Evolutionary conservation across 2,888 invertebrate species (phyloP).

Genomic region (Sussaba pulchella): DNA sequence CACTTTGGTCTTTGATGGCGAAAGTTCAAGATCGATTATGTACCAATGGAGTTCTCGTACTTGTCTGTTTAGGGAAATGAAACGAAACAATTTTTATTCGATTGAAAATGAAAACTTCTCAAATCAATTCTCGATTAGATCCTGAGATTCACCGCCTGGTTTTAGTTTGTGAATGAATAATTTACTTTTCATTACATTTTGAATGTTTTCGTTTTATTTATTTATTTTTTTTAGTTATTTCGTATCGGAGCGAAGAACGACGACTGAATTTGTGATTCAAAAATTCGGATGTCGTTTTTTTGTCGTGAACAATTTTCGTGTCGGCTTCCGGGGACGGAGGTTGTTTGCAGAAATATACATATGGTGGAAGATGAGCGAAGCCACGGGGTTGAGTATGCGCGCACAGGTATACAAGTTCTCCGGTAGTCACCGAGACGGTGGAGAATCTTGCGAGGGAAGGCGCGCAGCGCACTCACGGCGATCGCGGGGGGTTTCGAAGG

Average conservation of each 20-base stretch:
- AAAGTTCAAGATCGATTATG: too few relatives aligned
- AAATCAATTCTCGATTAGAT: too few relatives aligned
- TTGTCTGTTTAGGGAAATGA: too few relatives aligned
- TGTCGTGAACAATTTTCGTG: not conserved
- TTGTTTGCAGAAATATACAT: not conserved
- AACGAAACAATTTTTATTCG: too few relatives aligned
- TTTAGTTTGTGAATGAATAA: too few relatives aligned
- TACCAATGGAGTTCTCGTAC: too few relatives aligned
- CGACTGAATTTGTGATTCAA: not conserved
- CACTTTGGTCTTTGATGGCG: not conserved
- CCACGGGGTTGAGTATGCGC: constrained; percentile 14
- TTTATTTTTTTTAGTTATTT: too few relatives aligned
- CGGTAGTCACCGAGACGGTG: constrained; percentile 45
- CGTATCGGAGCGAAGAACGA: not conserved
- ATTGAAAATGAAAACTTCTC: too few relatives aligned
- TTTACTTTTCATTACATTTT: not conserved
- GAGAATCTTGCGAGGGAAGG: constrained; percentile 64
- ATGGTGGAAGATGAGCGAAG: constrained; percentile 16
- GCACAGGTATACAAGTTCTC: constrained; percentile 31
- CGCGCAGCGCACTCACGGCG: constrained; percentile 9
- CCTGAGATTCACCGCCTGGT: too few relatives aligned
- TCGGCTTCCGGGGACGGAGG: constrained; percentile 10
- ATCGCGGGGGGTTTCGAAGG: constrained; percentile 54
- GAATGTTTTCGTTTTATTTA: not conserved
- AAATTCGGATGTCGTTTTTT: not conserved